Conservation (phyloP, 2,113 vertebrate genomes). For the Anoplopoma fimbria region DNA sequence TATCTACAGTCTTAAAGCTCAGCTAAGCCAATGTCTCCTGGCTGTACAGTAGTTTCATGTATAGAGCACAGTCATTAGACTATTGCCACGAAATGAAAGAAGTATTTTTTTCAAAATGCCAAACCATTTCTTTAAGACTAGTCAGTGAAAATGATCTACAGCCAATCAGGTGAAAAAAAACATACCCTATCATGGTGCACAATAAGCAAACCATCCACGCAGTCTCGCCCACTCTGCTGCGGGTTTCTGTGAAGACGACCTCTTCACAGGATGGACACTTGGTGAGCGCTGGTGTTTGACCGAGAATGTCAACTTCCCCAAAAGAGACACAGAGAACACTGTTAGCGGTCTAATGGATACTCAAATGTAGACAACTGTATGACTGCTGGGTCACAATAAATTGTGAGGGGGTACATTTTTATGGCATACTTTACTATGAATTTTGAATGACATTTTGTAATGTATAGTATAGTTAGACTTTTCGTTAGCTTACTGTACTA, state of each 20-base stretch:
- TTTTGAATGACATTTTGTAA: no score
- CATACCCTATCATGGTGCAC: slow-evolving; percentile 59
- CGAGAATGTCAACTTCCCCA: slow-evolving; percentile 36
- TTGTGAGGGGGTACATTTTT: background rate
- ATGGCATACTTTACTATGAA: background rate
- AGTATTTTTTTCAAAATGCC: background rate
- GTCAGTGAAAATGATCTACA: background rate
- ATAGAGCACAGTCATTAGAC: background rate
- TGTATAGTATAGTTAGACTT: background rate
- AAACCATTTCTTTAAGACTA: background rate
- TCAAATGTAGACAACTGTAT: background rate
- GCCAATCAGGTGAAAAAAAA: background rate
- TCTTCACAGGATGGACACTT: slow-evolving; percentile 71
- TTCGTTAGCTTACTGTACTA: no score
- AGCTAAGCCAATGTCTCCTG: background rate
- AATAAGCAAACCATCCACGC: slow-evolving; percentile 56
- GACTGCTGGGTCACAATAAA: background rate
- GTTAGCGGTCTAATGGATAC: background rate
- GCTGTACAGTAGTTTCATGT: no score
- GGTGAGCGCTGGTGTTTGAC: background rate
- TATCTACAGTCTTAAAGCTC: no score
- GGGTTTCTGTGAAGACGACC: slow-evolving; percentile 62
- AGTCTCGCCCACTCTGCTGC: slow-evolving; percentile 28
- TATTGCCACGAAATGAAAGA: background rate
- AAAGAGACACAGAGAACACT: background rate